Evolutionary conservation across 1,140 invertebrate genomes (phyloP), one percentile per base, ranked within the genome.

Genomic region (Achatina immaculata): DNA sequence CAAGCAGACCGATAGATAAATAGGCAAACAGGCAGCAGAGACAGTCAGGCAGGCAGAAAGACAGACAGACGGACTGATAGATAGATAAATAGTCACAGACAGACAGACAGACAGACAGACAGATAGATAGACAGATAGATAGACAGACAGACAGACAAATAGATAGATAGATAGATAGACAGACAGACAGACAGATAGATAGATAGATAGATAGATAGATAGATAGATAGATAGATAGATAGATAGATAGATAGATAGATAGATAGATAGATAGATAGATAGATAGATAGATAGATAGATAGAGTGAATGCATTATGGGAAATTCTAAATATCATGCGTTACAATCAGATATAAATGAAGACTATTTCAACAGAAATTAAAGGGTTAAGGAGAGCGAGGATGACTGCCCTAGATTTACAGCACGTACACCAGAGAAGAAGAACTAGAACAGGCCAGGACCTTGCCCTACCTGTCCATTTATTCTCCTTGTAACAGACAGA

Each of bases 101-200:
- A 65, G 62, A 65, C 31, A 65, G 62, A 65, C 31, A 65, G 62
- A 65, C 31, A 65, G 62, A 65, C 31, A 65, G 62, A 65, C 31
- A 65, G 62, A 65, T 28, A 65, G 62, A 65, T 28, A 65, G 62
- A 65, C 31, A 65, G 62, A 65, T 28, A 65, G 62, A 65, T 28
- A 65, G 62, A 65, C 31, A 65, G 62, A 65, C 31, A 65, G 62
- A 65, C 31, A 65, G 62, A 65, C 7, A 28, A 7, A 65, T 14
- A 14, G 62, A 65, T 65, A 65, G 11, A 65, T 65, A 65, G 62
- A 65, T 11, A 65, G n/a, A 65, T 11, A 65, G 11, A 65, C 31
- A 14, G 62, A 65, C 7, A 65, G 62, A 65, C 31, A 65, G 62
- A 65, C 7, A 65, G 62, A 65, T 11, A 65, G 62, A 65, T 14